These are phyloP conservation scores for Mesocentrotus franciscanus DNA, from an alignment of 53 echinoderm and acorn worm species.

Conservation along the genomic window DNA sequence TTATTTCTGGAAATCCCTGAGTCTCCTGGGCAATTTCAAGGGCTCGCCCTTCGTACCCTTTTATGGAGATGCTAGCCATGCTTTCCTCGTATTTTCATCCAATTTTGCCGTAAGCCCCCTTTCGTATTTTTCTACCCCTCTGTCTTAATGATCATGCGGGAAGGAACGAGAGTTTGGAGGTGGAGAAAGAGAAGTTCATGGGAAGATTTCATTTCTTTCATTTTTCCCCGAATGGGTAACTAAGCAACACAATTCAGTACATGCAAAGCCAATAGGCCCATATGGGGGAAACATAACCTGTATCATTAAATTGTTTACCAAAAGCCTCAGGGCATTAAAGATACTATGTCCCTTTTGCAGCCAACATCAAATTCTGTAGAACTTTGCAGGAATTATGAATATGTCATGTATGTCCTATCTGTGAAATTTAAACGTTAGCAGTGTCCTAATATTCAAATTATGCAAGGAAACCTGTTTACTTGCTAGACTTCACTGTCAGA, in stretches of 20 bases:
- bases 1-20: background rate
- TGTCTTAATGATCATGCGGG: background rate
- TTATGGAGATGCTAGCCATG: background rate
- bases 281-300: background rate
- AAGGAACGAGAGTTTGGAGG: background rate
- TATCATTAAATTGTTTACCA: background rate
- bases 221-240: background rate
- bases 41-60: slow-evolving; percentile 2
- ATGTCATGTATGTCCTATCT: too few species aligned
- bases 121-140: background rate
- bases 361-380: too few species aligned
- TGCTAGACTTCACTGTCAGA: too few species aligned
- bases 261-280: background rate
- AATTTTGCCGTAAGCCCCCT: background rate
- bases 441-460: too few species aligned
- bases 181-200: background rate
- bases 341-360: too few species aligned
- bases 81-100: background rate
- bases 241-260: background rate
- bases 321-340: too few species aligned
- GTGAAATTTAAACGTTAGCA: too few species aligned
- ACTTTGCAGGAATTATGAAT: too few species aligned
- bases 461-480: too few species aligned
- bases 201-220: background rate
- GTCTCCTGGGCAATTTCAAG: background rate